phyloP scores from a whole-genome alignment of 2,113 vertebrate species.

The Jaculus jaculus region DNA sequence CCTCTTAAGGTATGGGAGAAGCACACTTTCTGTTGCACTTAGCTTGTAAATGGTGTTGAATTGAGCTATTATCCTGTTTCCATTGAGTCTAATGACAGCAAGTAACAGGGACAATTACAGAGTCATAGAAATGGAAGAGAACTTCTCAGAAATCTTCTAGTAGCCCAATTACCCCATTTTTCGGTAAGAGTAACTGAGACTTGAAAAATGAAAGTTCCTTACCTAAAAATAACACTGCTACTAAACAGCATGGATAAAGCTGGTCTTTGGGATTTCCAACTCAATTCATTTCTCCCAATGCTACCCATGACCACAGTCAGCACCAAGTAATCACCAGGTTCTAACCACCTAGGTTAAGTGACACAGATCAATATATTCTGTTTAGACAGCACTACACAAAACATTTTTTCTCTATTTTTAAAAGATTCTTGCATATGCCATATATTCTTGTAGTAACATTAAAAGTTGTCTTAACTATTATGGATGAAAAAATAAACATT shows the following conservation, averaged over 20 bases:
- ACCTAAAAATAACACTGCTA: background rate
- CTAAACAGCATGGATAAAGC: background rate
- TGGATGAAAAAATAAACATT: background rate
- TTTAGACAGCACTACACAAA: background rate
- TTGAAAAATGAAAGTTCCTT: constrained; percentile 10
- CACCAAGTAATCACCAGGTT: background rate
- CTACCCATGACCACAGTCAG: background rate
- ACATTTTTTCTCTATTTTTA: too few species aligned
- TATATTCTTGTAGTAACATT: background rate
- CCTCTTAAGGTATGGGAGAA: background rate
- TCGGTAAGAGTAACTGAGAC: background rate
- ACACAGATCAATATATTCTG: background rate
- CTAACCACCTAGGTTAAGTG: background rate
- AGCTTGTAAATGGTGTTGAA: background rate
- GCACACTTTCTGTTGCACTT: background rate
- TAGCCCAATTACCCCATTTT: background rate
- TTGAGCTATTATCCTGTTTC: background rate
- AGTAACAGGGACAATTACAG: background rate
- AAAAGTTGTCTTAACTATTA: constrained; percentile 29
- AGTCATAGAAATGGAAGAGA: constrained; percentile 22
- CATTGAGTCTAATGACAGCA: constrained; percentile 1
- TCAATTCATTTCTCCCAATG: background rate
- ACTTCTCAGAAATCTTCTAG: background rate
- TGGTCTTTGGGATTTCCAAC: background rate
- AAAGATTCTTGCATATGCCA: background rate